Evolutionary conservation across 2,888 invertebrate species (phyloP), one percentile per base, ranked within the genome.

Genomic region (Galerucella pusilla): DNA sequence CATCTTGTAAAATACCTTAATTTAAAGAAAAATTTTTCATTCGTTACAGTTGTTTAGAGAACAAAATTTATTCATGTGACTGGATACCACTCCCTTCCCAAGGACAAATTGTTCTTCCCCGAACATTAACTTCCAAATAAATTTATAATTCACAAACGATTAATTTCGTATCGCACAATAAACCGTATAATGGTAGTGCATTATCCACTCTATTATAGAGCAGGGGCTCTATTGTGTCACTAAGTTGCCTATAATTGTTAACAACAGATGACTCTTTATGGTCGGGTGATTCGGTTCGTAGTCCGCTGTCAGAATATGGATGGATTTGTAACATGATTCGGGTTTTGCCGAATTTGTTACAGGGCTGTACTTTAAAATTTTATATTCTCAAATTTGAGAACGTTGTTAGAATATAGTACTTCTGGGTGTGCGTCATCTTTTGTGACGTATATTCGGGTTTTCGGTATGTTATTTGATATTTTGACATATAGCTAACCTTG

Each of bases 171-270:
- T 79, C 84, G 81, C 81, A 84, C 83, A 84, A 84, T 84, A 84
- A 82, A 82, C 81, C 78, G 82, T 82, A 85, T 85, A 86, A 86
- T 85, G 85, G 83, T 81, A 85, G 84, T 85, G 82, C 83, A 85
- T 85, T 85, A 85, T 85, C 82, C 84, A 85, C 80, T 85, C 85
- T 84, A 86, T 86, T 86, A 86, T 86, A 84, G 83, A 83, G 84
- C 83, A 79, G 84, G 85, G 86, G 85, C 83, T 85, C 85, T 83
- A 86, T 87, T 87, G 86, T 87, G 86, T 86, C 85, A 82, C 87
- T 87, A 86, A 86, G 86, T 87, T 86, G 86, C 85, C 86, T 86
- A 85, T 87, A 87, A 87, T 87, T 87, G 87, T 86, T 86, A 85
- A 86, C 86, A 87, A 85, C 86, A 85, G 86, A 85, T 85, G 86